Evolutionary conservation across 2,113 vertebrate genomes (phyloP).

Genomic region (Neogobius melanostomus): DNA sequence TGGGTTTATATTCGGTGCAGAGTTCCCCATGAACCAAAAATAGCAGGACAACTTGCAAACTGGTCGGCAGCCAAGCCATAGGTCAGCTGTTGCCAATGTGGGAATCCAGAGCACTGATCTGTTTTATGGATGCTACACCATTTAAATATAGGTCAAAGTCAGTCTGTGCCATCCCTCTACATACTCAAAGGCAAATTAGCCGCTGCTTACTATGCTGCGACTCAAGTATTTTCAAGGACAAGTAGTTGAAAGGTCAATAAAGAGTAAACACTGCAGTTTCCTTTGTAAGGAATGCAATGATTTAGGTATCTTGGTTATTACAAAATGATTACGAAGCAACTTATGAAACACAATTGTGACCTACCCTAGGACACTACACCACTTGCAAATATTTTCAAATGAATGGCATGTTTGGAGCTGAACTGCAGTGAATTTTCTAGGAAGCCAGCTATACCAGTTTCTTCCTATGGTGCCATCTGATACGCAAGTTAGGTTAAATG

Average conservation of each 20-base stretch:
- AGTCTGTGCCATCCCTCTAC: not conserved
- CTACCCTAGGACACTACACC: not conserved
- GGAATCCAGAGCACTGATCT: slow-evolving; percentile 5
- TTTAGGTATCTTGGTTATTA: too few relatives aligned
- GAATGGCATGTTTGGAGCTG: not conserved
- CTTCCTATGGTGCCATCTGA: not conserved
- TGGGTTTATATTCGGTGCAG: not conserved
- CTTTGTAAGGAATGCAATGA: not conserved
- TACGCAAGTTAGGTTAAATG: not conserved
- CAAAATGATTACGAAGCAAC: not conserved
- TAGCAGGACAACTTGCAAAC: slow-evolving; percentile 8
- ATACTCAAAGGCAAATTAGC: too few relatives aligned
- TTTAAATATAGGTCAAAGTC: slow-evolving; percentile 18
- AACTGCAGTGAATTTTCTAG: not conserved
- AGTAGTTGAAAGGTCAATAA: slow-evolving; percentile 34
- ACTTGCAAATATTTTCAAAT: not conserved
- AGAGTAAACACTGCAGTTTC: not conserved
- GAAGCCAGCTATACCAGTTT: slow-evolving; percentile 4
- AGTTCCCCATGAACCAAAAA: not conserved
- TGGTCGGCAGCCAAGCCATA: slow-evolving; percentile 25
- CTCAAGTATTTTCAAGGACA: slow-evolving; percentile 45
- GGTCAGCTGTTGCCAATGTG: slow-evolving; percentile 7
- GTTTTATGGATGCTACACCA: slow-evolving; percentile 10
- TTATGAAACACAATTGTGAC: not conserved
- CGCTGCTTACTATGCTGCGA: not conserved